Evolutionary conservation across 2,888 invertebrate species (phyloP), one percentile per base, ranked within the genome.

Genomic region (Campoletis raptor): DNA sequence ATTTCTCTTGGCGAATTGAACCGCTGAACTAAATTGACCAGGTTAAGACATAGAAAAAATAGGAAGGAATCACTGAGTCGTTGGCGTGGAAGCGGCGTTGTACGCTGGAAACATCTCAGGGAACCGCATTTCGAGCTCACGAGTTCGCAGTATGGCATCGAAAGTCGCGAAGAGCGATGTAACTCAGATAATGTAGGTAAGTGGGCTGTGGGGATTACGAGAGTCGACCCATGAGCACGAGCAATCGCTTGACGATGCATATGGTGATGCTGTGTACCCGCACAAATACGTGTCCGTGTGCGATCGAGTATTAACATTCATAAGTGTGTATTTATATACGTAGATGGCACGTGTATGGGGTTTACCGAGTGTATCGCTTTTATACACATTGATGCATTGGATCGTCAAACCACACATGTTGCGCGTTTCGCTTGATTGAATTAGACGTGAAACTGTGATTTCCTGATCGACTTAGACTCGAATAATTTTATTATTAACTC

Each of bases 141-240:
- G 61, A 45, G 52, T 52, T 30, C 45, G 82, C 70, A 64, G 79
- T 81, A 78, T 83, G 81, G 83, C 86, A 89, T 83, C 85, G 85
- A 74, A 81, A 85, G 86, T 88, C 89, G 90, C 89, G 61, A 45
- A 78, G 69, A 81, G 76, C 73, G 78, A 85, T 78, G 83, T 85
- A 69, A 78, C 84, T 85, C 78, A 85, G 79, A 88, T 93, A 93
- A 94, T 94, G 94, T 94, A 94, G 94, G 94, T 94, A 94, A 94
- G 94, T 94, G 92, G 94, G 94, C 93, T 94, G 92, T 92, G 92
- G 91, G 93, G 92, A 93, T 93, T 92, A 93, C 90, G 89, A 92
- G 91, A 93, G 91, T 91, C 91, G 90, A 90, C 88, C 89, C 86
- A 88, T 86, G 89, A 83, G 83, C 88, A 87, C 86, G 81, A 37